phyloP scores from a whole-genome alignment of 1,140 invertebrate species.

The Microplitis mediator region DNA sequence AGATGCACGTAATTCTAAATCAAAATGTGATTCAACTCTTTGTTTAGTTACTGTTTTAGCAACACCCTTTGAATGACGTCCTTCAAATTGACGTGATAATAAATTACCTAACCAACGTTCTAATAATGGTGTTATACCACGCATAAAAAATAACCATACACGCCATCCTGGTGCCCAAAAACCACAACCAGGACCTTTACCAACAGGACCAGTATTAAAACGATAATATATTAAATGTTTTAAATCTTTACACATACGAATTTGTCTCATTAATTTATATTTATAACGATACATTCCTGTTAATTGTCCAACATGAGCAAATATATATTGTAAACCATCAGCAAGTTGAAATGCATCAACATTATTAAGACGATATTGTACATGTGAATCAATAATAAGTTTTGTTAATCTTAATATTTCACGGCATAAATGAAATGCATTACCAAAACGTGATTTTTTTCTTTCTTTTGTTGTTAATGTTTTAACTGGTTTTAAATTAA shows the following conservation, averaged over 20 bases:
- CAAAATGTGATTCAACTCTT: slow-evolving; percentile 98
- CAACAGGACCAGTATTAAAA: slow-evolving; percentile 98
- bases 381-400: slow-evolving; percentile 97
- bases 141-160: slow-evolving; percentile 99
- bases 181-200: slow-evolving; percentile 98
- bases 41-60: slow-evolving; percentile 99
- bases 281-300: slow-evolving; percentile 99
- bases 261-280: slow-evolving; percentile 99
- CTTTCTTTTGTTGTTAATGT: slow-evolving; percentile 98
- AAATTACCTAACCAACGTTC: slow-evolving; percentile 99
- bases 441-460: slow-evolving; percentile 99
- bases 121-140: slow-evolving; percentile 96
- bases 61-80: slow-evolving; percentile 97
- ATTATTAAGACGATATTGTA: slow-evolving; percentile 98
- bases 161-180: slow-evolving; percentile 99
- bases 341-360: slow-evolving; percentile 99
- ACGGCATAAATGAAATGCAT: slow-evolving; percentile 98
- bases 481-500: slow-evolving; percentile 99
- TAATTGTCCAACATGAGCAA: slow-evolving; percentile 98
- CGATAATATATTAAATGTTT: slow-evolving; percentile 99
- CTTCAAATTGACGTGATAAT: slow-evolving; percentile 97
- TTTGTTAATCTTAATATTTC: slow-evolving; percentile 98
- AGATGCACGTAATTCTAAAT: slow-evolving; percentile 95
- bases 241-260: slow-evolving; percentile 99
- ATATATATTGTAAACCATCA: slow-evolving; percentile 99